Evolutionary conservation across 2,113 vertebrate species (phyloP), one percentile per base, ranked within the genome.

Genomic region (Hylia prasina): DNA sequence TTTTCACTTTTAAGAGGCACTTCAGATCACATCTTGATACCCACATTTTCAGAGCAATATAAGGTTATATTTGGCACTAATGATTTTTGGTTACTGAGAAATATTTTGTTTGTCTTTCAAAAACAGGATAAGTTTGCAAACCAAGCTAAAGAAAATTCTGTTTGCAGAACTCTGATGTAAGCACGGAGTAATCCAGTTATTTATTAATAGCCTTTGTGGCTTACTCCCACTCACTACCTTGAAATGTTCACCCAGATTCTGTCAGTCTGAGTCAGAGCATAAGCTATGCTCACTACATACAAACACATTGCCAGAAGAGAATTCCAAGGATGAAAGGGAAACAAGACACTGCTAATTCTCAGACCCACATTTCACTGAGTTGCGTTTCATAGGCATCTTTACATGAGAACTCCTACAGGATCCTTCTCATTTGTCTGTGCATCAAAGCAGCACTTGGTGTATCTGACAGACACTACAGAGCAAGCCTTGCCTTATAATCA

Each of bases 171-270:
- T 58, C 89, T 88, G 78, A 93, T 85, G 71, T 33, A 92, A 92
- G 58, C 63, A 65, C 11, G 9, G 64, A 91, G 71, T 91, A 95
- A 88, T 93, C 76, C 86, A 91, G 72, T 80, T 88, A 89, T 85
- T 89, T 94, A 88, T 87, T 56, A 93, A 94, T 27, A 90, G 82
- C 48, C 76, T 92, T 97, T 96, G 89, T 94, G 95, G 96, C 96
- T 96, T 95, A 96, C 93, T 89, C 97, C 97, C 85, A 96, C 95
- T 93, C 94, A 47, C 24, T 80, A 53, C 90, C 94, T 93, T 90
- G 72, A 96, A 88, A 64, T 13, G 21, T 40, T 96, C 85, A 96
- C 51, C n/a, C 90, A 94, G 82, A 87, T 65, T 93, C 92, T 82
- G 68, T 68, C 33, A 70, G 92, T 83, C 78, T 90, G 90, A 97